Percentiles rank a stretch among this genome's conserved stretches.
phyloP scores from a whole-genome alignment of 2,888 invertebrate species.

The Dryadula phaetusa region DNA sequence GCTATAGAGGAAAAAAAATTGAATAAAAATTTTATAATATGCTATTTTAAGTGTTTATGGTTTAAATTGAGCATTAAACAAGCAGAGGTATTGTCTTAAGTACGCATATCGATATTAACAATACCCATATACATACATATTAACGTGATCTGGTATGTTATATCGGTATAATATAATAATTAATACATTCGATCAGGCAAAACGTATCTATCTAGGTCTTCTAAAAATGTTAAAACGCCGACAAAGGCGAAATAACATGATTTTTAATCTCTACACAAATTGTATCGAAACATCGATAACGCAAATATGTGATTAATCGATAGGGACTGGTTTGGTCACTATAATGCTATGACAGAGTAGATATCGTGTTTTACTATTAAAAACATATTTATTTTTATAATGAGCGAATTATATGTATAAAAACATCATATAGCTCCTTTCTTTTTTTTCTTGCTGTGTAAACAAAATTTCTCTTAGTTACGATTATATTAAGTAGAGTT shows the following conservation, averaged over 20 bases:
- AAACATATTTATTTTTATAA: not conserved
- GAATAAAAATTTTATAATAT: too few species aligned
- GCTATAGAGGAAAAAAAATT: too few species aligned
- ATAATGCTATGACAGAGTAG: conserved; percentile 4
- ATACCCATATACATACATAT: too few species aligned
- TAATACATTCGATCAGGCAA: conserved; percentile 16
- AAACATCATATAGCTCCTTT: too few species aligned
- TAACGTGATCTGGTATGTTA: not conserved
- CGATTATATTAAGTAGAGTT: too few species aligned
- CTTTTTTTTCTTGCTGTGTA: too few species aligned
- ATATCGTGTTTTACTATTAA: not conserved
- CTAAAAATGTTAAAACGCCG: conserved; percentile 33
- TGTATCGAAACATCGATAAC: conserved; percentile 27
- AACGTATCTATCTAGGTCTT: conserved; percentile 29
- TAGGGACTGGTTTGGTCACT: conserved; percentile 20
- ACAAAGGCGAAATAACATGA: conserved; percentile 36
- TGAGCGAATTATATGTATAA: too few species aligned
- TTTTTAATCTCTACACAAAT: conserved; percentile 27
- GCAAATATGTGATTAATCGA: conserved; percentile 23
- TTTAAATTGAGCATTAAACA: too few species aligned
- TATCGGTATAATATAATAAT: conserved; percentile 1
- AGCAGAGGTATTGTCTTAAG: too few species aligned
- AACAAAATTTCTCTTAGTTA: too few species aligned
- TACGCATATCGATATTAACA: too few species aligned
- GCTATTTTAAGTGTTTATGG: too few species aligned